Evolutionary conservation across 35 echinoderm and acorn worm genomes (phyloP), one percentile per base, ranked within the genome.

Genomic region (Hemicentrotus pulcherrimus): DNA sequence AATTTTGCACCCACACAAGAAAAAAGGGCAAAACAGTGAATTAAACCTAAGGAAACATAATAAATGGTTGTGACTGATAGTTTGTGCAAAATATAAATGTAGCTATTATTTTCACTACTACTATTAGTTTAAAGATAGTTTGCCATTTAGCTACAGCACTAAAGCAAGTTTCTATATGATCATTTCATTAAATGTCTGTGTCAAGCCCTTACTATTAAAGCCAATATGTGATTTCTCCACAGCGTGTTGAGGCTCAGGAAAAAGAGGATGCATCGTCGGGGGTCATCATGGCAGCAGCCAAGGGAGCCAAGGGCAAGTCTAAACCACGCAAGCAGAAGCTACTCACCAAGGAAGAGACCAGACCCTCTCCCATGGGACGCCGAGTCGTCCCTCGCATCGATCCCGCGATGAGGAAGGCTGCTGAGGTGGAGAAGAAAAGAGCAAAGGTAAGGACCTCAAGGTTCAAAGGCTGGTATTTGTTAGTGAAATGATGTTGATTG

Each of bases 331-430:
- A 99, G 86, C 91, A 93, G 91, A 98, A 97, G 94, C 45, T 96
- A 2, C 47, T 99, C 8, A 86, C 96, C 31, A 95, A 97, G 92
- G 97, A 94, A 47, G 98, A 99, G 92, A 99, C 98, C 0, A 98
- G 95, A 88, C 98, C 98, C 9, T 99, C 98, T 32, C 98, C 98
- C 2, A 96, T 95, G 65, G 97, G 96, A 55, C 95, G 98, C 59
- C 91, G 98, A 16, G 98, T 99, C 22, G 96, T 98, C 9, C 98
- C 98, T 0, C 86, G 95, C 93, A 98, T 99, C 47, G 98, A 99
- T 87, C 91, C 91, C 3, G 86, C 94, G 5, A 58, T 96, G 46
- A 93, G 48, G 91, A 93, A 93, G 46, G 91, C 91, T 18, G 91
- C 48, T 5, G 48, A 47, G n/a, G 48, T 1, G 0, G 91, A 47